Base-by-base conservation (phyloP, 2,113 vertebrate genomes). In the Fregata magnificens region DNA sequence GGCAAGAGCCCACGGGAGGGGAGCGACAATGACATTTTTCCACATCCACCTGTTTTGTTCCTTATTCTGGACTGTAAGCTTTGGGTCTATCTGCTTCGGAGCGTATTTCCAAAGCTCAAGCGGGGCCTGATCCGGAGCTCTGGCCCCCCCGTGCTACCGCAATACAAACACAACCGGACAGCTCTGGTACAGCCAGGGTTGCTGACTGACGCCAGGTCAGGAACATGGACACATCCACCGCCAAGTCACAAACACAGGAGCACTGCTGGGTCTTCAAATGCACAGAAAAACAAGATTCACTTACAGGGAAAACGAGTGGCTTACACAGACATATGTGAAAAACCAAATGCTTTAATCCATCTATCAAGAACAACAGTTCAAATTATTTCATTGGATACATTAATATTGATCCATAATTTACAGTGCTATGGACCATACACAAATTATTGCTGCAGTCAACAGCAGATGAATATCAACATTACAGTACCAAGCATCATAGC, bases 341-440 rank as follows among this genome's bases (percentile, higher is more conserved):
- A 98, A 98, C 96, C 97, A 98, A 98, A 98, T 96, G 98, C 97
- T 98, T 99, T 98, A 98, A 98, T 99, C 97, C 98, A 96, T 98
- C 98, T 98, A 98, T 98, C 96, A 97, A 98, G 98, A 98, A 98
- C 97, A 98, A 98, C 97, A 98, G 97, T 98, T 98, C 96, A 98
- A 98, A 97, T 98, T 98, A 98, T 98, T 97, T 98, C 97, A 98
- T 96, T 93, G 98, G 97, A 98, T 98, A 98, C 98, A 99, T 98
- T 98, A 98, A 98, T 97, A 98, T 97, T 59, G 97, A 98, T 98
- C 98, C 98, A 98, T 98, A 98, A 97, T 98, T 97, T 98, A 99
- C 98, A 98, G 97, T 97, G 98, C 97, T 98, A 98, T 98, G 98
- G 98, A 98, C 97, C 98, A 97, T 93, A 98, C 97, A 98, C 98